Evolutionary conservation across 2,888 invertebrate genomes (phyloP).

Genomic region (Saturnia pavonia): DNA sequence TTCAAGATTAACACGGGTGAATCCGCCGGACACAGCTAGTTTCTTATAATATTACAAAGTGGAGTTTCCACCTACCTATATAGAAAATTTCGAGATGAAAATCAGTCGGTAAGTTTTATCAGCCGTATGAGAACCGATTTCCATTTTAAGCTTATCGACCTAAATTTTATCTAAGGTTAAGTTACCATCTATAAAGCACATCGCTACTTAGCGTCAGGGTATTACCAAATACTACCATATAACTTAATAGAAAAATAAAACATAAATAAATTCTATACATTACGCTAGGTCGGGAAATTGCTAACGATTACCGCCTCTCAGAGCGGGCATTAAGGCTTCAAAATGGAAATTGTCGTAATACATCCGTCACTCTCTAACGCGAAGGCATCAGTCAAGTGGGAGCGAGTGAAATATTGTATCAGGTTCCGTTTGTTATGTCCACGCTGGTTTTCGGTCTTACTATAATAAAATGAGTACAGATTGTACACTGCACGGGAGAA

Average conservation of each 20-base stretch:
- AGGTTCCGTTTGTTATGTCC: conserved; percentile 56
- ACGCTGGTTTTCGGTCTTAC: conserved; percentile 70
- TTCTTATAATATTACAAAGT: no score
- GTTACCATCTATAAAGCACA: no score
- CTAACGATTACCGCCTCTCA: conserved; percentile 53
- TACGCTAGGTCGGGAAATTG: conserved; percentile 24
- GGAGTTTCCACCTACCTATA: no score
- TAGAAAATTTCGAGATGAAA: no score
- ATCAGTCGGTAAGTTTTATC: no score
- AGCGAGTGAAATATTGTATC: conserved; percentile 70
- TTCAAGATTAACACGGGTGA: no score
- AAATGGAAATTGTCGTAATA: conserved; percentile 37
- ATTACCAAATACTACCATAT: background rate
- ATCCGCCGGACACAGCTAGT: no score
- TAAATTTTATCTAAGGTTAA: no score
- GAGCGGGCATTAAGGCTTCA: conserved; percentile 42
- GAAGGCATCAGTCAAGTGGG: conserved; percentile 62
- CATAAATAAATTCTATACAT: conserved; percentile 51
- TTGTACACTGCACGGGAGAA: background rate
- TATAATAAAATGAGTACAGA: background rate
- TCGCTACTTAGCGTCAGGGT: no score
- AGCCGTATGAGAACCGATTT: no score
- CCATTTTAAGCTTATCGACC: no score
- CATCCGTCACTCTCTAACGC: conserved; percentile 65
- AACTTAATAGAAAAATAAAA: background rate